Evolutionary conservation across 2,888 invertebrate species (phyloP).

Genomic region (Hymenopus coronatus): DNA sequence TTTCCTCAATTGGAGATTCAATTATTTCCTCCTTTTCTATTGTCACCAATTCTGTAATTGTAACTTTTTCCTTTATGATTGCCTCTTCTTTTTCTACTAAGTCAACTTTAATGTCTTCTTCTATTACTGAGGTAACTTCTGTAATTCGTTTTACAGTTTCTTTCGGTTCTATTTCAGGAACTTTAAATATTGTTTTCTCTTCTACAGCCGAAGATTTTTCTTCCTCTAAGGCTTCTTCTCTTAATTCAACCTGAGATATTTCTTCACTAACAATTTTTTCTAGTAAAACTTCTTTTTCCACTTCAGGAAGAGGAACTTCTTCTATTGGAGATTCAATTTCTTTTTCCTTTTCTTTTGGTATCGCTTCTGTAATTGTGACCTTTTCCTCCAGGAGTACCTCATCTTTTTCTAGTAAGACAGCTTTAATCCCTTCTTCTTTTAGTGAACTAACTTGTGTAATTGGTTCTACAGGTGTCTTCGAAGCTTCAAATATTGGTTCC

Average conservation of each 20-base stretch:
- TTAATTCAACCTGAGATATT: not conserved
- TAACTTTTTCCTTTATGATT: too few relatives aligned
- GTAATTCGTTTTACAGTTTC: too few relatives aligned
- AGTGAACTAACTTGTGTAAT: not conserved
- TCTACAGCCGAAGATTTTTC: too few relatives aligned
- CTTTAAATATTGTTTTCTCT: too few relatives aligned
- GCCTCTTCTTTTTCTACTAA: too few relatives aligned
- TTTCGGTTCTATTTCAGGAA: not conserved
- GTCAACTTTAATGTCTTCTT: too few relatives aligned
- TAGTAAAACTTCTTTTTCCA: not conserved
- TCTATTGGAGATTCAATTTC: not conserved
- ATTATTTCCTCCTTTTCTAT: too few relatives aligned
- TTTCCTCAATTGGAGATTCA: too few relatives aligned
- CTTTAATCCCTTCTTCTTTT: not conserved
- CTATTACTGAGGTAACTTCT: too few relatives aligned
- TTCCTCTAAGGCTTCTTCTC: too few relatives aligned
- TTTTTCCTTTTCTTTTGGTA: not conserved
- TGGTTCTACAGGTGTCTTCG: not conserved
- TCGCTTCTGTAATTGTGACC: not conserved
- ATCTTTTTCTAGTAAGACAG: not conserved
- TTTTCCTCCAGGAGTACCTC: not conserved
- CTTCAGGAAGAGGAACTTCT: not conserved
- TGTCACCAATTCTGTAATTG: too few relatives aligned
- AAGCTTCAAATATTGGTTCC: too few relatives aligned
- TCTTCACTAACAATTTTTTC: not conserved